phyloP scores from a whole-genome alignment of 2,113 vertebrate species.

The Chauna torquata region DNA sequence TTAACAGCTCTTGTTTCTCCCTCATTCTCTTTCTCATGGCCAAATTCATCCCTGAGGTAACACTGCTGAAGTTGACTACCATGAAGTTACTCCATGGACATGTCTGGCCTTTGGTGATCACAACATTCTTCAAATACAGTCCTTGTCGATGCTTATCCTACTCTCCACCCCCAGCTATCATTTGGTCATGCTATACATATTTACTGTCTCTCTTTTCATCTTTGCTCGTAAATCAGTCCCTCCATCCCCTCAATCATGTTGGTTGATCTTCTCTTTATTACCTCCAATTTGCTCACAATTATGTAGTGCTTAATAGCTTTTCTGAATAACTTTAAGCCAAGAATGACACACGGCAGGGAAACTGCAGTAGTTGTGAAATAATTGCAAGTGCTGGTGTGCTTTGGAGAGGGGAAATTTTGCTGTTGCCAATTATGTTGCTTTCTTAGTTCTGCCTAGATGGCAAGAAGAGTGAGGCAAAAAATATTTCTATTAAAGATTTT shows the following conservation, averaged over 20 bases:
- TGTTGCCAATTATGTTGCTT: neutral
- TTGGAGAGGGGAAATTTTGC: neutral
- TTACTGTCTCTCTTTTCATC: constrained; percentile 60
- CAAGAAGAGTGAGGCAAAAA: neutral
- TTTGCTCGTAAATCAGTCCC: constrained; percentile 68
- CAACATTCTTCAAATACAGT: neutral
- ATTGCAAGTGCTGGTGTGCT: neutral
- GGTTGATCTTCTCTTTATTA: constrained; percentile 72
- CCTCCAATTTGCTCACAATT: constrained; percentile 71
- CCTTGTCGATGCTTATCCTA: neutral
- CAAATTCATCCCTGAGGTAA: neutral
- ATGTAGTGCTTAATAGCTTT: constrained; percentile 43
- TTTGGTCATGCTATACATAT: constrained; percentile 51
- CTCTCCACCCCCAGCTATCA: neutral
- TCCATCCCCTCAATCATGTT: constrained; percentile 67
- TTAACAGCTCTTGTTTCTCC: neutral
- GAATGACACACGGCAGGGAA: neutral
- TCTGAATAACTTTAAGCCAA: constrained; percentile 45
- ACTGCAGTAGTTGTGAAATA: constrained; percentile 5
- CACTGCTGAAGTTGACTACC: neutral
- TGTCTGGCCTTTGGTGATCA: neutral
- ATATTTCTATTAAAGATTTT: neutral
- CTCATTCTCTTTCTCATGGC: neutral
- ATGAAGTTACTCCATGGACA: neutral
- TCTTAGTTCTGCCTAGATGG: neutral